These are phyloP conservation scores for Yponomeuta evonymella DNA, from an alignment of 2,888 invertebrate species.

Conservation along the genomic window DNA sequence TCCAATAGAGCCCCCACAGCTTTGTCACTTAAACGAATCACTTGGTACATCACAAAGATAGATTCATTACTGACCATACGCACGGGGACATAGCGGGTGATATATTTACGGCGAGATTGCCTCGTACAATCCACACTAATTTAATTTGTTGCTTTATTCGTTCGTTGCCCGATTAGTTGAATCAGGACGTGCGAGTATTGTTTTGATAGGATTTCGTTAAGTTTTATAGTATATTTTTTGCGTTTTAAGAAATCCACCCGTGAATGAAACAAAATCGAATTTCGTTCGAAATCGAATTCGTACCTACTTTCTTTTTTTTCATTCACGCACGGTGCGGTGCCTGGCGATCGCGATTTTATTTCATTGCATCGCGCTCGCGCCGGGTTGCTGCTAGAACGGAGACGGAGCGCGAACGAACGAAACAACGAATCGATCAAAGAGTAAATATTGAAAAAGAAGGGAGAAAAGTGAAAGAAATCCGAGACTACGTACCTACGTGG, in stretches of 20 bases:
- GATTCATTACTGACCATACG: conserved; percentile 52
- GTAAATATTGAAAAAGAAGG: neutral
- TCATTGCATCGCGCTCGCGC: neutral
- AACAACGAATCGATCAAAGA: neutral
- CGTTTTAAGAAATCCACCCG: neutral
- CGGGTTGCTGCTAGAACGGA: neutral
- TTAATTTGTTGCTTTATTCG: conserved; percentile 2
- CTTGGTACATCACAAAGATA: conserved; percentile 61
- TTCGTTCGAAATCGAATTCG: neutral
- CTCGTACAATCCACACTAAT: neutral
- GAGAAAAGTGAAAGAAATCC: neutral
- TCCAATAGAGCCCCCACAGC: conserved; percentile 62
- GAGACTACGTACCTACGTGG: neutral
- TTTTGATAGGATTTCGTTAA: neutral
- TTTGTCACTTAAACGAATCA: conserved; percentile 69
- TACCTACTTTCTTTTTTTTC: neutral
- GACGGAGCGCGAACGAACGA: neutral
- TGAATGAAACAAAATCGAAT: neutral
- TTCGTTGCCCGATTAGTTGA: neutral
- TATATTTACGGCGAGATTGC: conserved; percentile 38
- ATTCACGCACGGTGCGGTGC: neutral
- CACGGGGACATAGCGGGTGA: conserved; percentile 53
- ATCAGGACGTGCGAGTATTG: neutral
- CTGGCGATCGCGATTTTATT: neutral
- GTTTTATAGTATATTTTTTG: neutral